A percentile compares a stretch with the other conserved stretches of the same genome.
phyloP scores from a whole-genome alignment of 2,797 vertebrate species.

The Amniataba percoides region DNA sequence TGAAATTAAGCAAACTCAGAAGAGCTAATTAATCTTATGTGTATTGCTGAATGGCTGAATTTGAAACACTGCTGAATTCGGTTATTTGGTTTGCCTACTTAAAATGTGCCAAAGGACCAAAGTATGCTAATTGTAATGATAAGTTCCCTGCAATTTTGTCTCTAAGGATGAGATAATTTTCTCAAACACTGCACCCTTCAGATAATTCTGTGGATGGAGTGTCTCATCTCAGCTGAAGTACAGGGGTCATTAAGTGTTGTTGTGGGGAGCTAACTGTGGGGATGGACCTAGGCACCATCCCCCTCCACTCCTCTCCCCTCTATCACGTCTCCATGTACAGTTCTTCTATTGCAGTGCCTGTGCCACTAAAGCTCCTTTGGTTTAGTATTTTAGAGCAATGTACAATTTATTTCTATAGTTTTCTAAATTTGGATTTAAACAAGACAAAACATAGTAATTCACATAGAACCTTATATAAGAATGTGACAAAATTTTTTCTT shows the following conservation, averaged over 20 bases:
- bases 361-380: slow-evolving; percentile 20
- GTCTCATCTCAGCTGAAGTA: slow-evolving; percentile 85
- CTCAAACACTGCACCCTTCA: slow-evolving; percentile 80
- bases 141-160: slow-evolving; percentile 79
- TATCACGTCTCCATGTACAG: slow-evolving; percentile 24
- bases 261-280: slow-evolving; percentile 75
- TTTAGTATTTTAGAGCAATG: slow-evolving; percentile 25
- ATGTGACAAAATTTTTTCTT: slow-evolving; percentile 42
- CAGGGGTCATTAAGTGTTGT: slow-evolving; percentile 83
- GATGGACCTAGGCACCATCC: slow-evolving; percentile 57
- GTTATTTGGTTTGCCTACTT: slow-evolving; percentile 49
- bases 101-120: slow-evolving; percentile 63
- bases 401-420: slow-evolving; percentile 50
- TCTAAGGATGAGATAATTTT: slow-evolving; percentile 80
- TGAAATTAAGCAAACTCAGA: slow-evolving; percentile 23
- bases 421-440: slow-evolving; percentile 55
- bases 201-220: slow-evolving; percentile 83
- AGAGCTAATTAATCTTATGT: slow-evolving; percentile 22
- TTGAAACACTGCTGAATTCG: not conserved
- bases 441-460: slow-evolving; percentile 41
- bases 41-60: slow-evolving; percentile 15
- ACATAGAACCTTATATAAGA: slow-evolving; percentile 27
- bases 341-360: slow-evolving; percentile 12
- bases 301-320: slow-evolving; percentile 15
- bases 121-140: slow-evolving; percentile 77